Evolutionary conservation across 2,888 invertebrate genomes (phyloP), one percentile per base, ranked within the genome.

Genomic region (Piscicola geometra): DNA sequence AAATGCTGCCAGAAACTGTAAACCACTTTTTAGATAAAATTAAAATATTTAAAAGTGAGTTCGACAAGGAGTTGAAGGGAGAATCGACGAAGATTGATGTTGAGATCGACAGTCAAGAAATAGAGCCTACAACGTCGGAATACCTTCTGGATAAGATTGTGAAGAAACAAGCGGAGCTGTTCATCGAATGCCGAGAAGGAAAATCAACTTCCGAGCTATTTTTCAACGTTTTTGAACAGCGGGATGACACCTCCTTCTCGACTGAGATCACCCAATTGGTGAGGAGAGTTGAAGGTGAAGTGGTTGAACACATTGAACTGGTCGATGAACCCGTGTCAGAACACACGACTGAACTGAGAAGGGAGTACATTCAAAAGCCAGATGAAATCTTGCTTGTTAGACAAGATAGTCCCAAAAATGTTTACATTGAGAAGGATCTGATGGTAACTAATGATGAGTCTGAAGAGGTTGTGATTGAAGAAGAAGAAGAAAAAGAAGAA

Each of bases 11-110:
- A n/a, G 0, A 47, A 32, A 33, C 41, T 47, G 25, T 21, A 5
- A 32, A 30, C 21, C 50, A 67, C 18, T 67, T 67, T 67, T 2
- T 67, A 21, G 33, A 67, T n/a, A 67, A 67, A 33, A 67, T 67
- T 28, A 35, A 67, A 33, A 67, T 67, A 18, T 67, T 35, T 33
- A 33, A 32, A 67, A 67, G 67, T 33, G 33, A 67, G 9, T 15
- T 67, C 3, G 67, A 32, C 5, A 35, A 35, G 18, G 67, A 67
- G 35, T 32, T 67, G 67, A 35, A 33, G 15, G 67, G 21, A n/a
- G 33, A 67, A 67, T 3, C 30, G 18, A 67, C 15, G 5, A 32
- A 33, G 18, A 35, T 67, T 3, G 28, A 32, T n/a, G 33, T 67
- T 2, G 67, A 67, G 15, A 33, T 67, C n/a, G 67, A 67, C 9